Conservation (phyloP, 1,140 invertebrate genomes). For the Penaeus indicus region DNA sequence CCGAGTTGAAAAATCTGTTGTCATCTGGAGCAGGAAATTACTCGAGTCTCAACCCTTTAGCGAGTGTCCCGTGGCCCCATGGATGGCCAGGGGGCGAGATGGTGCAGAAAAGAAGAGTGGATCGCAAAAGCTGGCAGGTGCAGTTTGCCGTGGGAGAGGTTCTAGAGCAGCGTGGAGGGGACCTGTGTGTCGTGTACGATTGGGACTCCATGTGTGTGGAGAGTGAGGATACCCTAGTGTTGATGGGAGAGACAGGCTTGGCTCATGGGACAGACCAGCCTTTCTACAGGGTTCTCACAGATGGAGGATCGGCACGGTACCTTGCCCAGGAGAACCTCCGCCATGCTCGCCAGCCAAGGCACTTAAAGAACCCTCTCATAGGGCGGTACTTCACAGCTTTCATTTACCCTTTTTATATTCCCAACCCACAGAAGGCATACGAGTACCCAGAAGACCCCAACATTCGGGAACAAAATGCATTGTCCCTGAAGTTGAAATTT, state of each 20-base stretch:
- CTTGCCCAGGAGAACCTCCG: constrained; percentile 62
- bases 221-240: constrained; percentile 61
- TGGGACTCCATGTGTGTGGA: constrained; percentile 66
- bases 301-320: constrained; percentile 54
- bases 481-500: constrained; percentile 56
- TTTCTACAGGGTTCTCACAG: constrained; percentile 61
- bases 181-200: constrained; percentile 64
- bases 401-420: constrained; percentile 63
- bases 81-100: constrained; percentile 65
- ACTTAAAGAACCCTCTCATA: constrained; percentile 59
- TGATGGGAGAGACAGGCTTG: constrained; percentile 62
- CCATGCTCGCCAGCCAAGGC: constrained; percentile 47
- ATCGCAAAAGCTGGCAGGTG: constrained; percentile 64
- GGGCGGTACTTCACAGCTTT: constrained; percentile 64
- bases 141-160: constrained; percentile 64
- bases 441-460: constrained; percentile 66
- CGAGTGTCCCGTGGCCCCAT: constrained; percentile 61
- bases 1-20: constrained; percentile 54
- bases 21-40: constrained; percentile 39
- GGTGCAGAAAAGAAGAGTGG: constrained; percentile 63
- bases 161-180: constrained; percentile 53
- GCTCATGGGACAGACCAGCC: constrained; percentile 62
- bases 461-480: constrained; percentile 63
- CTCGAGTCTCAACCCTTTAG: constrained; percentile 53
- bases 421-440: constrained; percentile 65